These are phyloP conservation scores for Diglossa cyanea DNA, from an alignment of 2,797 vertebrate genomes.

Conservation along the genomic window DNA sequence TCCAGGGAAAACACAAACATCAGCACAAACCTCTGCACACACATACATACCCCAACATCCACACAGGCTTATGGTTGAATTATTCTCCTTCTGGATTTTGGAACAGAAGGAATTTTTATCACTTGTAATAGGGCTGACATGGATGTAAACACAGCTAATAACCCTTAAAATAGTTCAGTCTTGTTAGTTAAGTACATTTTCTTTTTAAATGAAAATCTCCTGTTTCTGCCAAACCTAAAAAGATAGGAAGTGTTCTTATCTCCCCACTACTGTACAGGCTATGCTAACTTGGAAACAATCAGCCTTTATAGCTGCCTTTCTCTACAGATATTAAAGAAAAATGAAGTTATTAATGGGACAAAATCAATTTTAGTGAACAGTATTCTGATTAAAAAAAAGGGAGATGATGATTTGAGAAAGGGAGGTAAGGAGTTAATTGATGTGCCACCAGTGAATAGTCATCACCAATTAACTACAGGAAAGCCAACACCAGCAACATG, in stretches of 20 bases:
- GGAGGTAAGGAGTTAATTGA: neutral
- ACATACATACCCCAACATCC: accelerated
- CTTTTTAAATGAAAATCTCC: constrained; percentile 34
- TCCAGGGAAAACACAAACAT: neutral
- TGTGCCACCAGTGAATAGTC: neutral
- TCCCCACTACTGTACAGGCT: neutral
- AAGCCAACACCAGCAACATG: neutral
- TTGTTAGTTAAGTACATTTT: constrained; percentile 18
- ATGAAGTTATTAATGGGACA: constrained; percentile 6
- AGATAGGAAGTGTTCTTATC: neutral
- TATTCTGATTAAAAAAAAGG: neutral
- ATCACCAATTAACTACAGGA: neutral
- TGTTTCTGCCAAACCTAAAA: neutral
- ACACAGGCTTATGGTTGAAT: neutral
- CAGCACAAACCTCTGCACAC: neutral
- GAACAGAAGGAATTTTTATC: neutral
- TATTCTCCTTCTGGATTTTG: neutral
- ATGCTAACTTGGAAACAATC: neutral
- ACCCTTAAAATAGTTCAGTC: neutral
- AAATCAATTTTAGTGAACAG: neutral
- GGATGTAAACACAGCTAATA: neutral
- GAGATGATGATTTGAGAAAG: neutral
- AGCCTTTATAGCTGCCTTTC: neutral
- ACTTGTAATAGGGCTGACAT: neutral
- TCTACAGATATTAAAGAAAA: constrained; percentile 14